Evolutionary conservation across 1,140 invertebrate species (phyloP).

Genomic region (Magallana angulata): DNA sequence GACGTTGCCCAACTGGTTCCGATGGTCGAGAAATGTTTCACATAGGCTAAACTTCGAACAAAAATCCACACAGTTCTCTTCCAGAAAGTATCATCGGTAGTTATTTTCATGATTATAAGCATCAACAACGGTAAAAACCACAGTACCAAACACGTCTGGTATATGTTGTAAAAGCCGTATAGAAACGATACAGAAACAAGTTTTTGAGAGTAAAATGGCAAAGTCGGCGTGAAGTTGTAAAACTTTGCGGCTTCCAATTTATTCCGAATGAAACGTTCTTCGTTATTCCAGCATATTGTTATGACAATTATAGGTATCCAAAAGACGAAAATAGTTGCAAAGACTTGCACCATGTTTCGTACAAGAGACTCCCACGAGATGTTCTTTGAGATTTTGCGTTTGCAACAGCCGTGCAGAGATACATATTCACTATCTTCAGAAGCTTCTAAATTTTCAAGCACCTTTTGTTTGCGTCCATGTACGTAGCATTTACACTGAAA

Average conservation of each 20-base stretch:
- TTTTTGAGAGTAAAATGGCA: not conserved
- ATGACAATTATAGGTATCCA: constrained; percentile 9
- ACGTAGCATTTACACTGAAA: constrained; percentile 25
- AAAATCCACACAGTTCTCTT: constrained; percentile 23
- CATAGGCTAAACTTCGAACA: not conserved
- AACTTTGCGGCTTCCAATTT: not conserved
- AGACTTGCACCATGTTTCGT: not conserved
- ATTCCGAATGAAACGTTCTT: not conserved
- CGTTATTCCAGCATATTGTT: not conserved
- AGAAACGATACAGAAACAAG: not conserved
- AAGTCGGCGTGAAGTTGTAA: not conserved
- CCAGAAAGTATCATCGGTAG: not conserved
- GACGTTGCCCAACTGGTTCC: constrained; percentile 17
- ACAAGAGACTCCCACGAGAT: not conserved
- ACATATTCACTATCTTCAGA: not conserved
- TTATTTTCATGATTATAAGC: not conserved
- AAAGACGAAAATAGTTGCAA: not conserved
- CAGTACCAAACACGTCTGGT: not conserved
- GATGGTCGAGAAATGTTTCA: not conserved
- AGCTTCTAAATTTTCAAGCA: not conserved
- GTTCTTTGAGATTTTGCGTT: constrained; percentile 20
- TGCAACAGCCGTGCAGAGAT: constrained; percentile 21
- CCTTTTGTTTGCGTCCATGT: constrained; percentile 15
- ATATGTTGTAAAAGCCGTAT: not conserved
- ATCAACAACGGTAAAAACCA: constrained; percentile 25